Percentiles rank a stretch among this genome's conserved stretches.
These are phyloP conservation scores for Dromiciops gliroides DNA, from an alignment of 2,113 vertebrate species.

Conservation along the genomic window DNA sequence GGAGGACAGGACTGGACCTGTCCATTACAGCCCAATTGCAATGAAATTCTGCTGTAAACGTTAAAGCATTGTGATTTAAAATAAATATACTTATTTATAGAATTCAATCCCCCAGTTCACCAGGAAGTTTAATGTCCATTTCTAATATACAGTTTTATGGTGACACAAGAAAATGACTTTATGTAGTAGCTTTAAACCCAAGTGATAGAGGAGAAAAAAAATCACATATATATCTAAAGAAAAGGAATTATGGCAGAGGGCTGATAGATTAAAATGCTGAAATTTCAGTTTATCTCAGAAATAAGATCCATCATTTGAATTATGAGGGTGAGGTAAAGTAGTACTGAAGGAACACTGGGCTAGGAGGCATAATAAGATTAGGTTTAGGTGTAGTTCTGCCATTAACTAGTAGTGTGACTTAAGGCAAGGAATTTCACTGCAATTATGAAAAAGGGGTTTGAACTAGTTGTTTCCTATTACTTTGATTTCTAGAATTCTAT, in stretches of 20 bases:
- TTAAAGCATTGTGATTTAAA: slow-evolving; percentile 35
- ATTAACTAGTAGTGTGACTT: no score
- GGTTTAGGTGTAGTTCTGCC: no score
- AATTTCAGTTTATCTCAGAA: slow-evolving; percentile 7
- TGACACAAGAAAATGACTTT: slow-evolving; percentile 45
- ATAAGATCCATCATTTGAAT: background rate
- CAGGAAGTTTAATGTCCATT: slow-evolving; percentile 59
- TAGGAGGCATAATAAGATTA: no score
- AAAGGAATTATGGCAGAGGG: slow-evolving; percentile 47
- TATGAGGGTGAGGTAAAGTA: background rate
- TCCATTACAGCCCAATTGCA: background rate
- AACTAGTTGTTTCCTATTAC: no score
- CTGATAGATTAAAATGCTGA: slow-evolving; percentile 34
- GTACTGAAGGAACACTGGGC: no score
- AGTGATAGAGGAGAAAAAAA: slow-evolving; percentile 34
- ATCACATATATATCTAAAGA: slow-evolving; percentile 38
- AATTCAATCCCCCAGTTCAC: slow-evolving; percentile 36
- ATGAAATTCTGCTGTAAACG: slow-evolving; percentile 16
- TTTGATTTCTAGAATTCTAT: no score
- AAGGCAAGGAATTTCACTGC: no score
- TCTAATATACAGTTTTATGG: slow-evolving; percentile 50
- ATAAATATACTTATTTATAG: slow-evolving; percentile 59
- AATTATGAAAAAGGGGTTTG: no score
- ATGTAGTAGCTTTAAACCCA: slow-evolving; percentile 28
- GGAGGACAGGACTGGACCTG: background rate